Evolutionary conservation across 2,888 invertebrate genomes (phyloP), one percentile per base, ranked within the genome.

Genomic region (Scaptomyza parva): DNA sequence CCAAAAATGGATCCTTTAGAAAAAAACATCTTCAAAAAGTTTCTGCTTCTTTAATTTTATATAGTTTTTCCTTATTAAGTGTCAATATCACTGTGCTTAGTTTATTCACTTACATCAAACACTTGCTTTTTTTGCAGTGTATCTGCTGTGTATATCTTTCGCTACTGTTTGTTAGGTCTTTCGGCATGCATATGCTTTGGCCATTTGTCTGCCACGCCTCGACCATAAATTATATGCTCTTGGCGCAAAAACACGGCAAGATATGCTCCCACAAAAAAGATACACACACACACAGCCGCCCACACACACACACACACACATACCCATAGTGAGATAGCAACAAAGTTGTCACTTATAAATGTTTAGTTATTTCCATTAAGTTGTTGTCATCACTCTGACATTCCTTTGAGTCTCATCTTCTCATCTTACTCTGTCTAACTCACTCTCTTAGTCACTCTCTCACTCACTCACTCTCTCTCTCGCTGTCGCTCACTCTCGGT

Each of bases 321-420:
- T 39, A 33, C 33, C 41, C 9, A 47, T 24, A 68, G 4, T 26
- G 5, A 12, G 24, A 48, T 12, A 17, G 59, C 67, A 65, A 70
- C 60, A 77, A 71, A 86, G 82, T 82, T 84, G 83, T 84, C 83
- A 85, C 86, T 84, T 87, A 84, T 87, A 87, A 84, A 84, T 84
- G 83, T 76, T 82, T 72, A 85, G 85, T 78, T 78, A 87, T 84
- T 87, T 85, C 85, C 83, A 84, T 84, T 87, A 84, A 84, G 85
- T 84, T 87, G 87, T 84, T 87, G 83, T 84, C 83, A 87, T 85
- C 82, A 83, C 82, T 74, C 73, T 86, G 84, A 72, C 82, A 84
- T 82, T 86, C 86, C 82, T 77, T 74, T 64, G 81, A 84, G 86
- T 61, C 80, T 61, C 78, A 74, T 82, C 85, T 68, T 51, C 35